Evolutionary conservation across 2,888 invertebrate species (phyloP), one percentile per base, ranked within the genome.

Genomic region (Pyralis farinalis): DNA sequence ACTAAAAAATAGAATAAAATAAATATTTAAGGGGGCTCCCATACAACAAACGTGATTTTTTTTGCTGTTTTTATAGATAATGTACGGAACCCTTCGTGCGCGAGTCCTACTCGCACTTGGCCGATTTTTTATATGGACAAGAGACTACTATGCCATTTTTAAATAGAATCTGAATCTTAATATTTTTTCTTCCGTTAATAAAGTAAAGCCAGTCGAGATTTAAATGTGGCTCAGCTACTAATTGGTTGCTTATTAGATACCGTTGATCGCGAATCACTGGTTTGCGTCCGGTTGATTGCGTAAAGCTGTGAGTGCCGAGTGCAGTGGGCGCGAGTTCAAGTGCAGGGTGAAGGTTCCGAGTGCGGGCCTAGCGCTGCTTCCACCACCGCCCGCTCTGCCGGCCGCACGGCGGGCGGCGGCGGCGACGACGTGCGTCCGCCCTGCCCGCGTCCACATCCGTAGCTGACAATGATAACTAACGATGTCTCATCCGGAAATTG

Each of bases 331-430:
- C 45, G 75, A 84, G 86, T 88, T 86, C 87, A 88, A 86, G 87
- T 76, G 73, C 82, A 84, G 78, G 87, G 81, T 87, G 86, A 88
- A 87, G 86, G 87, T 77, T 83, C 61, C 70, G 60, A 7, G 3
- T 7, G 3, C 63, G 51, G 32, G 30, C 20, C 30, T 21, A n/a
- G n/a, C n/a, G n/a, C 31, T 33, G 32, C 11, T 21, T 36, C 31
- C 37, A 21, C 39, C 5, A 22, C 12, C 32, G 20, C 11, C 28
- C 34, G 31, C 32, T 8, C 3, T 25, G 25, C 9, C 38, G 34
- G 34, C 25, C 16, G 21, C 28, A 7, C 22, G 32, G 16, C 25
- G 12, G 3, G 25, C 25, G 3, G 25, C 28, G 31, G 35, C 33
- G 25, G 7, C 36, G 30, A 30, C 34, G 11, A 10, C 28, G 28